Evolutionary conservation across 2,797 vertebrate genomes (phyloP), one percentile per base, ranked within the genome.

Genomic region (Hoplostethus mediterraneus): DNA sequence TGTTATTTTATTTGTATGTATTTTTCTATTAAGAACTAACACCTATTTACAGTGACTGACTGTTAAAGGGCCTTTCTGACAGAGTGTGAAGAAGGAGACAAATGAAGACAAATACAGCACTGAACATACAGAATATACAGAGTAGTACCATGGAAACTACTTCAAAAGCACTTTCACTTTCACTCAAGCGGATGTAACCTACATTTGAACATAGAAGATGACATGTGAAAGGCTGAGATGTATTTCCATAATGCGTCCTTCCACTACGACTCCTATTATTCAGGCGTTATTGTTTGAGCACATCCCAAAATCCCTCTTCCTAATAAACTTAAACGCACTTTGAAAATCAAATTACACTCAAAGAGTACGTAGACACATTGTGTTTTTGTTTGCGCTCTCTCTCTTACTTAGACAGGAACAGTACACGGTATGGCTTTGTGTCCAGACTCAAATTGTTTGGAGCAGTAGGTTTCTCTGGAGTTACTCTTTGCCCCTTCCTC

Each of bases 401-500:
- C 21, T 21, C 21, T 21, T 21, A 12, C 25, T 54, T 38, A 11
- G 9, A 52, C 40, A 21, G 42, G 44, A 14, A 13, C 44, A 45
- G 4, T 33, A 16, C 53, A n/a, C 42, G 31, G 10, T 12, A 25
- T 7, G 25, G 44, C 42, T 69, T 58, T 53, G 9, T 12, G 11
- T 33, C 5, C 6, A 53, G 51, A 77, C 66, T 56, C 42, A 52
- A 79, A 63, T 36, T 78, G 25, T 55, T 58, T 83, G 63, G 58
- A 67, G 72, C 66, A 21, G 60, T 71, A 68, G 62, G 70, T 72
- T 53, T 12, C 3, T 53, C 47, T 51, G 47, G 5, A 59, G 49
- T 68, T 40, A 86, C 57, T 76, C 49, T 70, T 71, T 71, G 25
- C 63, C 44, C 66, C 61, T n/a, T n/a, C 81, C 77, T 85, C 84